Percentiles rank a stretch among this genome's conserved stretches.
These are phyloP conservation scores for Caenorhabditis parvicauda DNA, from an alignment of 2,888 invertebrate species.

Conservation along the genomic window DNA sequence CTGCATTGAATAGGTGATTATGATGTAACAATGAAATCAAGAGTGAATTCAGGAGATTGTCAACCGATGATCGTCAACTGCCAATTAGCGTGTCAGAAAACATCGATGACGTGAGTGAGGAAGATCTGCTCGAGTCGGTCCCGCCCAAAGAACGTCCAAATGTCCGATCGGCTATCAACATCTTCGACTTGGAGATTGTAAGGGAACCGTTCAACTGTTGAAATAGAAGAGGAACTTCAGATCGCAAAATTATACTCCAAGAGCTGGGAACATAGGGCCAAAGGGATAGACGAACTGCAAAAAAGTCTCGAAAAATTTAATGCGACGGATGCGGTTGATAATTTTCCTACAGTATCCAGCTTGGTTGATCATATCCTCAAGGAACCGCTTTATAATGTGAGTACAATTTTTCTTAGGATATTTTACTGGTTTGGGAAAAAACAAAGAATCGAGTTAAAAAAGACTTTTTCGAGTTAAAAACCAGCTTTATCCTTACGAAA, in stretches of 20 bases:
- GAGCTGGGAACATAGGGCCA: conserved; percentile 24
- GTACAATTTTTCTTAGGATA: too few species aligned
- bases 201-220: neutral
- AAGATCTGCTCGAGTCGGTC: conserved; percentile 18
- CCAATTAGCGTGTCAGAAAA: neutral
- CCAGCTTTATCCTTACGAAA: too few species aligned
- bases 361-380: conserved; percentile 25
- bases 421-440: too few species aligned
- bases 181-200: conserved; percentile 22
- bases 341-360: conserved; percentile 25
- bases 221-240: neutral
- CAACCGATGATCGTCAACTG: neutral
- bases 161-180: conserved; percentile 9
- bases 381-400: conserved; percentile 22
- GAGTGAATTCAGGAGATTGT: too few species aligned
- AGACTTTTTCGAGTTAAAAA: too few species aligned
- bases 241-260: conserved; percentile 29
- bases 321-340: conserved; percentile 2
- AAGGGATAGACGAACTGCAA: conserved; percentile 25
- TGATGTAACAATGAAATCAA: neutral
- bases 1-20: conserved; percentile 29
- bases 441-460: too few species aligned
- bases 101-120: conserved; percentile 20
- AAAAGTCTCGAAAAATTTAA: conserved; percentile 8
- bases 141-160: conserved; percentile 24